Percentiles rank a stretch among this genome's conserved stretches.
Conservation (phyloP, 2,113 vertebrate species). For the Solenodon paradoxus region DNA sequence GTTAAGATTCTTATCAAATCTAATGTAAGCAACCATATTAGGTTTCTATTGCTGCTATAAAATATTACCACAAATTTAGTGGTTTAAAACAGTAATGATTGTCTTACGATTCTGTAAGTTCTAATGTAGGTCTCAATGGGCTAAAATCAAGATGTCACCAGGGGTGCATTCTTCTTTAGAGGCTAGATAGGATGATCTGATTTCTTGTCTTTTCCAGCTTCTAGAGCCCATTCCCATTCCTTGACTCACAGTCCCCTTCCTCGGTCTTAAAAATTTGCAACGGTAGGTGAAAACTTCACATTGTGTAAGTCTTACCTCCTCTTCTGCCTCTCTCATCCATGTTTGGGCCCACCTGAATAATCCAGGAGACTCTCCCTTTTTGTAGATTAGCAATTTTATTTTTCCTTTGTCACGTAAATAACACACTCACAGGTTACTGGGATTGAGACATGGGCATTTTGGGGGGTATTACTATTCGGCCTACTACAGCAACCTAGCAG, state of each 20-base stretch:
- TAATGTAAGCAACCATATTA: not conserved
- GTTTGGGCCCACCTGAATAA: not conserved
- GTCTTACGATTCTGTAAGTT: not conserved
- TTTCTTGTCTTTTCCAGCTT: not conserved
- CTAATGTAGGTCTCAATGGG: not conserved
- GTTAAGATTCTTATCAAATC: constrained; percentile 3
- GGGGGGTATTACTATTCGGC: not conserved
- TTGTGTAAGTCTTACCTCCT: not conserved
- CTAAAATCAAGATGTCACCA: not conserved
- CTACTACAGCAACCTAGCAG: not conserved
- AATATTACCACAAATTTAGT: not conserved
- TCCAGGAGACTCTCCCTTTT: not conserved
- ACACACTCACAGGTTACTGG: not conserved
- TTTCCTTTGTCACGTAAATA: not conserved
- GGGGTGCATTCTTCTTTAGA: not conserved
- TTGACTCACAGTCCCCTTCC: too few species aligned
- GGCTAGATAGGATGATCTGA: not conserved
- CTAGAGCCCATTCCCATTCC: not conserved
- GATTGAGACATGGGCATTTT: not conserved
- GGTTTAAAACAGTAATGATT: not conserved
- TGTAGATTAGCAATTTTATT: not conserved
- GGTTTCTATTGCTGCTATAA: not conserved
- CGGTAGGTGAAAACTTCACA: not conserved
- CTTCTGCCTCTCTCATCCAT: not conserved
- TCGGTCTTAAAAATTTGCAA: not conserved